Base-by-base conservation (phyloP, 2,113 vertebrate genomes). In the Murina feae region DNA sequence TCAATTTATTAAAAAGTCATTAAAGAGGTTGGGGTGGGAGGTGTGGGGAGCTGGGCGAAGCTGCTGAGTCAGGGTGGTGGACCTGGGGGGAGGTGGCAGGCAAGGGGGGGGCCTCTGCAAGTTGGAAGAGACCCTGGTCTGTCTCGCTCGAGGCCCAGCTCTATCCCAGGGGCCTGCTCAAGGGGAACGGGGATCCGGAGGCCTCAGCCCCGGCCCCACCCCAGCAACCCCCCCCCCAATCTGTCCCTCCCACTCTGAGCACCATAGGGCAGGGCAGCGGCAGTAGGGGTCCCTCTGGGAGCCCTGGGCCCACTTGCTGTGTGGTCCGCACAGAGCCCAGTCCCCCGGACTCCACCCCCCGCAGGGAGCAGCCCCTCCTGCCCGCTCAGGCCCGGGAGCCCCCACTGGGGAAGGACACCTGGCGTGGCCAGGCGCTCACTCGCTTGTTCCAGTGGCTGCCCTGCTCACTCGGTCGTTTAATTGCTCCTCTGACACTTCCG, bases 1-100 rank as follows among this genome's bases (percentile, higher is more conserved):
- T 98, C 98, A 98, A 97, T 98, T 98, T 98, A 98, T 98, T 98
- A 97, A 98, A 98, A 98, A 98, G 97, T 98, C 98, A 98, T 98
- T 98, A 97, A 93, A 86, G 97, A 69, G 69, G 66, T 89, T 89
- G 93, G 95, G 92, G 95, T 88, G 37, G 94, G 98, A 96, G 68
- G 30, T 76, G 55, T 83, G 91, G 86, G 90, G 97, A 95, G 96
- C 95, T 90, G 93, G 96, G 95, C 96, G 97, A 97, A 97, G 97
- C 97, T 66, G 3, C 63, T 93, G 95, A 97, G 93, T 94, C 90
- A 92, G 95, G 68, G 78, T 18, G 83, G 78, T 78, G 76, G 63
- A 47, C 42, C 13, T 20, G 17, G 79, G 25, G 17, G 79, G 30
- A 8, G 20, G 12, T 32, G 4, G 47, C n/a, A 17, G 65, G 65